Evolutionary conservation across 2,113 vertebrate species (phyloP).

Genomic region (Daubentonia madagascariensis): DNA sequence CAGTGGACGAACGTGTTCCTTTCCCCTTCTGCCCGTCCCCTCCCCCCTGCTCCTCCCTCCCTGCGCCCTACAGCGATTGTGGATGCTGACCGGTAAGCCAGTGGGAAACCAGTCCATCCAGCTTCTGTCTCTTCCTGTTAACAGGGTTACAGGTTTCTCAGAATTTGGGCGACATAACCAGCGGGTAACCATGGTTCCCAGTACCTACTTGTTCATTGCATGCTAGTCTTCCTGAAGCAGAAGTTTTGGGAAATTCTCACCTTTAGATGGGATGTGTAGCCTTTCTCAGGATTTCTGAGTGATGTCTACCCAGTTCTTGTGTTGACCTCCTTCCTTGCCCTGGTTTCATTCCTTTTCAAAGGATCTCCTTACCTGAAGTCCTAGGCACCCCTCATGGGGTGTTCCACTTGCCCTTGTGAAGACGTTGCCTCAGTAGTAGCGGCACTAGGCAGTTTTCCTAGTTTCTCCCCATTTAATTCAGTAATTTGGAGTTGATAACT

Average conservation of each 20-base stretch:
- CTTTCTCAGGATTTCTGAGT: neutral
- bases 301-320: rapidly evolving
- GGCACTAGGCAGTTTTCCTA: neutral
- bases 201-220: too few relatives aligned
- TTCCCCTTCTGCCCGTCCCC: neutral
- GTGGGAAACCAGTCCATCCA: neutral
- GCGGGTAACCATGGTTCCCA: neutral
- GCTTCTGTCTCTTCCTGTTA: neutral
- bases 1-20: rapidly evolving
- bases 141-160: neutral
- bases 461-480: neutral
- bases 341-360: neutral
- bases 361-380: neutral
- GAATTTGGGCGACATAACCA: neutral
- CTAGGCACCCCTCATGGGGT: neutral
- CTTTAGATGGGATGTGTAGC: neutral
- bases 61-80: rapidly evolving
- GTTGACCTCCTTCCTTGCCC: neutral
- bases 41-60: rapidly evolving
- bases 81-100: neutral
- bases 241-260: neutral
- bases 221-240: neutral
- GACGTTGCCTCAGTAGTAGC: neutral
- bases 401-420: neutral
- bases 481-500: neutral